A percentile compares a stretch with the other conserved stretches of the same genome.
These are phyloP conservation scores for Gymnogyps californianus DNA, from an alignment of 2,113 vertebrate species.

Conservation along the genomic window DNA sequence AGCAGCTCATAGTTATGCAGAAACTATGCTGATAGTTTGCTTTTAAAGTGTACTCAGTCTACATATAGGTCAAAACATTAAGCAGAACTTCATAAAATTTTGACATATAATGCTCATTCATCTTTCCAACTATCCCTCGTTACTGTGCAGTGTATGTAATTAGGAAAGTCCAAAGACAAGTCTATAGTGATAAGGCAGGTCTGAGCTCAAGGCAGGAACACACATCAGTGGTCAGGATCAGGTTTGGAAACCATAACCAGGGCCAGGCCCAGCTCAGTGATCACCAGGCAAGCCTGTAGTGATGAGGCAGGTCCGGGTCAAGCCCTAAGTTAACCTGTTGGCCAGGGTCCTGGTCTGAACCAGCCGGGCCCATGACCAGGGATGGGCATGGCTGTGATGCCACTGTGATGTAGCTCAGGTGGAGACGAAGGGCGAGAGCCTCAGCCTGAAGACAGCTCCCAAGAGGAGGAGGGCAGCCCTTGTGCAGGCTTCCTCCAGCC, in stretches of 20 bases:
- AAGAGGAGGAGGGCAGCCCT: not conserved
- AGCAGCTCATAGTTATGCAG: not conserved
- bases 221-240: not conserved
- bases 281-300: not conserved
- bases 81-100: not conserved
- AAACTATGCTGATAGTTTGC: not conserved
- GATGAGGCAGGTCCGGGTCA: not conserved
- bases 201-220: not conserved
- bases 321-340: not conserved
- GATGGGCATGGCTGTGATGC: not conserved
- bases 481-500: not conserved
- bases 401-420: not conserved
- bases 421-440: fast-evolving
- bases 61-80: not conserved
- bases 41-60: not conserved
- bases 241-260: not conserved
- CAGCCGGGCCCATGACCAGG: not conserved
- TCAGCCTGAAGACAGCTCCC: not conserved
- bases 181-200: not conserved
- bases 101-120: not conserved
- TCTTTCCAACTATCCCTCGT: not conserved
- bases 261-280: not conserved
- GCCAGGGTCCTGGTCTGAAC: not conserved
- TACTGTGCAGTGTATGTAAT: not conserved
- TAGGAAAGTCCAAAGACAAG: not conserved